Percentiles rank a stretch among this genome's conserved stretches.
Conservation (phyloP, 2,113 vertebrate species). For the Pogonocichla stellata region DNA sequence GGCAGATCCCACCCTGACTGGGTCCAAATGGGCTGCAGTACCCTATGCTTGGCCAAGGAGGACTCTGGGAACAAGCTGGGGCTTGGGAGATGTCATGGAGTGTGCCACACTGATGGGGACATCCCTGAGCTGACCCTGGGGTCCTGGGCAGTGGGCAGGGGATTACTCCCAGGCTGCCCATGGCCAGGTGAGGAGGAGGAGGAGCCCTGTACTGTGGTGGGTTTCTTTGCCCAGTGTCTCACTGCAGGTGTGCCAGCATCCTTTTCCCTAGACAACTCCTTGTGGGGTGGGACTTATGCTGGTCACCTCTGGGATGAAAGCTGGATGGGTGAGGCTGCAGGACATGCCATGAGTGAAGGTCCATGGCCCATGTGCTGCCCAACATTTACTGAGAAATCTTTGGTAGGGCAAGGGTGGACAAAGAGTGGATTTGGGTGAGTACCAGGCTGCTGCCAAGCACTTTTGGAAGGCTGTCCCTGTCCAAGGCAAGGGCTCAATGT, state of each 20-base stretch:
- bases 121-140: neutral
- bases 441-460: neutral
- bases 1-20: neutral
- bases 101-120: neutral
- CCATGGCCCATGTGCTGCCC: neutral
- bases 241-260: neutral
- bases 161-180: neutral
- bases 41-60: neutral
- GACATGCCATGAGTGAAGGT: neutral
- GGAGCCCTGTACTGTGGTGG: neutral
- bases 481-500: rapidly evolving
- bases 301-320: neutral
- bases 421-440: neutral
- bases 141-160: neutral
- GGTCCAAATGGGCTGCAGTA: neutral
- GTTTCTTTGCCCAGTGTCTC: neutral
- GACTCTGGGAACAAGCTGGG: neutral
- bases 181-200: neutral
- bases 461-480: neutral
- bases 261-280: neutral
- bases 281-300: rapidly evolving
- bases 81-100: rapidly evolving
- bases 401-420: neutral
- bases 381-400: neutral
- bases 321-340: neutral